A percentile compares a stretch with the other conserved stretches of the same genome.
Conservation (phyloP, 2,888 invertebrate genomes). For the Odontothrips loti region DNA sequence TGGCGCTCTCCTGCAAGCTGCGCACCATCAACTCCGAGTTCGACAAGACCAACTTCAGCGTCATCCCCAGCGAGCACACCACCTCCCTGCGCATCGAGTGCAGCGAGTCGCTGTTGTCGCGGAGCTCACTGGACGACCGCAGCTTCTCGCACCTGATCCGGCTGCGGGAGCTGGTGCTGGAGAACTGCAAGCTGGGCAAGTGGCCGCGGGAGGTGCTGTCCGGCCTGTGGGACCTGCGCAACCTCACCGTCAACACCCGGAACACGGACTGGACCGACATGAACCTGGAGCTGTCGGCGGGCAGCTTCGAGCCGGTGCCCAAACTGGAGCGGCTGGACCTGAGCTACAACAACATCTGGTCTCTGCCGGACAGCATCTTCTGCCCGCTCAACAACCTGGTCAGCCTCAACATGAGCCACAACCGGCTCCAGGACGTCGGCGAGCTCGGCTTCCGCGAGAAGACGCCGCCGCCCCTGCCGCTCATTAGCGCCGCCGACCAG, state of each 20-base stretch:
- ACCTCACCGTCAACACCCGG: constrained; percentile 78
- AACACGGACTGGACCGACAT: constrained; percentile 80
- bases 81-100: constrained; percentile 73
- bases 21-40: constrained; percentile 82
- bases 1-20: constrained; percentile 72
- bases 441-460: constrained; percentile 80
- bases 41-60: constrained; percentile 82
- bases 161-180: constrained; percentile 73
- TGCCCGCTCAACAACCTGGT: constrained; percentile 76
- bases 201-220: constrained; percentile 75
- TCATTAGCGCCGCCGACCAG: constrained; percentile 59
- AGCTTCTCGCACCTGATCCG: constrained; percentile 76
- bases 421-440: constrained; percentile 80
- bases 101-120: constrained; percentile 73
- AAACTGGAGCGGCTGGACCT: constrained; percentile 77
- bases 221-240: constrained; percentile 74
- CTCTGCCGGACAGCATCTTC: constrained; percentile 78
- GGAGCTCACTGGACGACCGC: constrained; percentile 69
- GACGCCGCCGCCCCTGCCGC: constrained; percentile 56
- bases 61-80: constrained; percentile 78
- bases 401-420: constrained; percentile 78
- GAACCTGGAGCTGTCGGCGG: constrained; percentile 64
- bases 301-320: constrained; percentile 64
- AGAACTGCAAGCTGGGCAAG: constrained; percentile 80
- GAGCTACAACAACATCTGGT: constrained; percentile 85